phyloP scores from a whole-genome alignment of 1,140 invertebrate species.

The Linepithema humile region DNA sequence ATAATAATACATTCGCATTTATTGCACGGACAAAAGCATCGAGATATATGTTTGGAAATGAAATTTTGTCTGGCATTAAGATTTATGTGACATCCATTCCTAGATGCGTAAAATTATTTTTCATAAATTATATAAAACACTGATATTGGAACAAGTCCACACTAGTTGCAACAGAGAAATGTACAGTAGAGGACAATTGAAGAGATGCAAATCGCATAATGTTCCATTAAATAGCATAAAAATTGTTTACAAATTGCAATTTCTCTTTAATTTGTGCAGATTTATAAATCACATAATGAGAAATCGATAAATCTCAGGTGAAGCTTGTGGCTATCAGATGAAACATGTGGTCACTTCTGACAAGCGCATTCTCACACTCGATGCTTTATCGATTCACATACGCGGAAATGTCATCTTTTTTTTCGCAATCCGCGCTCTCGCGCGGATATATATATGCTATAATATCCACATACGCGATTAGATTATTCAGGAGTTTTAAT shows the following conservation, averaged over 20 bases:
- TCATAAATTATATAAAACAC: slow-evolving; percentile 19
- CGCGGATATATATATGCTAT: background rate
- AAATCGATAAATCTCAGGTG: background rate
- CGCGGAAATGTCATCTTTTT: slow-evolving; percentile 28
- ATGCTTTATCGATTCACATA: slow-evolving; percentile 24
- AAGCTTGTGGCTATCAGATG: background rate
- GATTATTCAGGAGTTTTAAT: slow-evolving; percentile 60
- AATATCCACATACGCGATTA: slow-evolving; percentile 42
- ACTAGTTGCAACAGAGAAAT: background rate
- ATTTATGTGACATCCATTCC: slow-evolving; percentile 39
- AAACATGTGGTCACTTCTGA: background rate
- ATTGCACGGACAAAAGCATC: slow-evolving; percentile 39
- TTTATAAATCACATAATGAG: background rate
- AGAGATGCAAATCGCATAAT: too few species aligned
- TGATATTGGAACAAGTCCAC: background rate
- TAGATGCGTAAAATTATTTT: slow-evolving; percentile 33
- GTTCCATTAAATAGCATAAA: background rate
- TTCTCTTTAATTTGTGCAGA: background rate
- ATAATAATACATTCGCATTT: slow-evolving; percentile 51
- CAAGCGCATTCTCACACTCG: background rate
- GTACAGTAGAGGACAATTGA: background rate
- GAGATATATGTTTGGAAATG: slow-evolving; percentile 37
- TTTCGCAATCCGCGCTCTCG: background rate
- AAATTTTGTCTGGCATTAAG: slow-evolving; percentile 36
- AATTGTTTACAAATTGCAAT: background rate